Base-by-base conservation (phyloP, 1,140 invertebrate genomes). In the Cyclargus thomasi region DNA sequence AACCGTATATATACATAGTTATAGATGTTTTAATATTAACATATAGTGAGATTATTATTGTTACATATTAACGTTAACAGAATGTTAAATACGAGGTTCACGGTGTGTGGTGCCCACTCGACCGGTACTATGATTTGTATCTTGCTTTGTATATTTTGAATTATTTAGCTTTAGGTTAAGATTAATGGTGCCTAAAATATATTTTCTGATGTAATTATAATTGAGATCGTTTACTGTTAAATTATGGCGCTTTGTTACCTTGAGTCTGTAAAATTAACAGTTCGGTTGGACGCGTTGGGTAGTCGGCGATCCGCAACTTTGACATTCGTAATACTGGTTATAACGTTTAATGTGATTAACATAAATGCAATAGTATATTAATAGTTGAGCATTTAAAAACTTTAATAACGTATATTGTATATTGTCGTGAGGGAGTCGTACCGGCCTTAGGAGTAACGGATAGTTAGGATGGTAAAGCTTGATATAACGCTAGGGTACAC, bases 401-500 rank as follows among this genome's bases (percentile, higher is more conserved):
- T 82, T 83, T 86, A 85, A 83, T 84, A 85, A 83, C 83, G 83
- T 80, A 83, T 81, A 82, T 85, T 86, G 79, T 86, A 82, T 85
- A 80, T 86, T 82, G 76, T 83, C 85, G 76, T 88, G 86, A 85
- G 79, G 76, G 79, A 73, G 69, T 71, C 85, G 80, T 89, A 85
- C 85, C 86, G 86, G 86, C 86, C 86, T 87, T 89, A 89, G 86
- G 74, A 79, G 78, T 88, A 85, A 85, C 78, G 77, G 74, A 59
- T 77, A 77, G 57, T 55, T 81, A 86, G 77, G 75, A 74, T 75
- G 78, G 71, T 78, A 75, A 75, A 80, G 82, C 85, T 86, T 86
- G 75, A 78, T 74, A 79, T 78, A 74, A 77, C 70, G 78, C 75
- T 75, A 72, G 70, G 77, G 78, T 83, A 82, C 78, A 71, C 64